phyloP scores from a whole-genome alignment of 2,797 vertebrate genomes.

The Prunella strophiata region DNA sequence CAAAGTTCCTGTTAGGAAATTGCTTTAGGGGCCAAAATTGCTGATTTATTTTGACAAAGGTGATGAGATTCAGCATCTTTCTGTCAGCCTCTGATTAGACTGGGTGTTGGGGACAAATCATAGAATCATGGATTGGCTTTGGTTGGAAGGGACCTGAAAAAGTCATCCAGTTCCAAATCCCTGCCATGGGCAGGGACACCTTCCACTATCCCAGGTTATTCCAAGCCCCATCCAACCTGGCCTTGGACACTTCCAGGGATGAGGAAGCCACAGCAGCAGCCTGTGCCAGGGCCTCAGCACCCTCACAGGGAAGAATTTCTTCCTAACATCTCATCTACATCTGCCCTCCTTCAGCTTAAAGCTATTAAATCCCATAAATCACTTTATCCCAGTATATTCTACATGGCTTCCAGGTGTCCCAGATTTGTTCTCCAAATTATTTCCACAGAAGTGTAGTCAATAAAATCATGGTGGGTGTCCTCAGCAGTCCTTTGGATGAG shows the following conservation, averaged over 20 bases:
- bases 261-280: accelerated
- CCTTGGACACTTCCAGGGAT: neutral
- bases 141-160: neutral
- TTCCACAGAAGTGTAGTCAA: neutral
- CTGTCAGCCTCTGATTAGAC: neutral
- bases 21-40: neutral
- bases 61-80: neutral
- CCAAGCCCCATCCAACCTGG: neutral
- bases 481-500: neutral
- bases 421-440: neutral
- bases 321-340: neutral
- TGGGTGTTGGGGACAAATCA: neutral
- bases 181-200: neutral
- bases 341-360: neutral
- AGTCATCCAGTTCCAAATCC: no score
- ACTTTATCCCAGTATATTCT: neutral
- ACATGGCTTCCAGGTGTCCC: neutral
- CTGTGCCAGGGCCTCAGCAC: accelerated
- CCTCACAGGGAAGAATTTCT: neutral
- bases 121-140: neutral
- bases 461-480: neutral
- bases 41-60: constrained; percentile 2
- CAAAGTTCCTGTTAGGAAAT: neutral
- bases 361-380: neutral
- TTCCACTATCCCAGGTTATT: neutral